Percentiles rank a stretch among this genome's conserved stretches.
Evolutionary conservation across 2,113 vertebrate species (phyloP).

Genomic region (Equus przewalskii): DNA sequence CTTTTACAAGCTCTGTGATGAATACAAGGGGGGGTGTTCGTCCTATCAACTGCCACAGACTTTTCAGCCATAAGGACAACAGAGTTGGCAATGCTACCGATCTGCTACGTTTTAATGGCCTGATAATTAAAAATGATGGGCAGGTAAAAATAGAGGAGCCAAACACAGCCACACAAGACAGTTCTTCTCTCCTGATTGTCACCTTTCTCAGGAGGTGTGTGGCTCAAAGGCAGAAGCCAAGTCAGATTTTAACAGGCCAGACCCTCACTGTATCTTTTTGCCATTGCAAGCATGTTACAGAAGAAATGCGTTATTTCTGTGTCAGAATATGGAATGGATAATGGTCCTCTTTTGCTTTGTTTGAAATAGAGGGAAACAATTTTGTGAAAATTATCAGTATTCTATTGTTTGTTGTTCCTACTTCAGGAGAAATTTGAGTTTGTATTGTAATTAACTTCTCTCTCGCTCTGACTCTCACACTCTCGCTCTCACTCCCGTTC

Average conservation of each 20-base stretch:
- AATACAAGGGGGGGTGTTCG: background rate
- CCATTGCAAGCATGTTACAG: slow-evolving; percentile 29
- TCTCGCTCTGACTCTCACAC: background rate
- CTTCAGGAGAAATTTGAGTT: slow-evolving; percentile 79
- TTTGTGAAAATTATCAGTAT: slow-evolving; percentile 68
- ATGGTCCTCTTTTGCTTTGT: slow-evolving; percentile 63
- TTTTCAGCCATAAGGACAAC: slow-evolving; percentile 62
- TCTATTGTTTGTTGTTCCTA: slow-evolving; percentile 65
- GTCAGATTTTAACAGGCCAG: slow-evolving; percentile 70
- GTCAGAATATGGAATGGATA: slow-evolving; percentile 56
- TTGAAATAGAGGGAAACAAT: slow-evolving; percentile 68
- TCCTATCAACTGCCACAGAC: slow-evolving; percentile 49
- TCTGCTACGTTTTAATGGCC: slow-evolving; percentile 84
- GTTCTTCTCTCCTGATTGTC: slow-evolving; percentile 51
- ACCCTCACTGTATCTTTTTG: slow-evolving; percentile 68
- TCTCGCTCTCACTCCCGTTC: slow-evolving; percentile 44
- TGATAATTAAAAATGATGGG: slow-evolving; percentile 86
- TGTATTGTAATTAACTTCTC: slow-evolving; percentile 85
- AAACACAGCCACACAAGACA: slow-evolving; percentile 57
- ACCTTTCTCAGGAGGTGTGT: background rate
- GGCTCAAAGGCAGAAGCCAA: slow-evolving; percentile 74
- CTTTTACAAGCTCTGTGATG: slow-evolving; percentile 55
- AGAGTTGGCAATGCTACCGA: slow-evolving; percentile 78
- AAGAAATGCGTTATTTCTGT: slow-evolving; percentile 74
- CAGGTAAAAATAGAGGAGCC: slow-evolving; percentile 77